Percentiles rank a stretch among this genome's conserved stretches.
These are phyloP conservation scores for Litoditis marina DNA, from an alignment of 2,888 invertebrate genomes.

Conservation along the genomic window DNA sequence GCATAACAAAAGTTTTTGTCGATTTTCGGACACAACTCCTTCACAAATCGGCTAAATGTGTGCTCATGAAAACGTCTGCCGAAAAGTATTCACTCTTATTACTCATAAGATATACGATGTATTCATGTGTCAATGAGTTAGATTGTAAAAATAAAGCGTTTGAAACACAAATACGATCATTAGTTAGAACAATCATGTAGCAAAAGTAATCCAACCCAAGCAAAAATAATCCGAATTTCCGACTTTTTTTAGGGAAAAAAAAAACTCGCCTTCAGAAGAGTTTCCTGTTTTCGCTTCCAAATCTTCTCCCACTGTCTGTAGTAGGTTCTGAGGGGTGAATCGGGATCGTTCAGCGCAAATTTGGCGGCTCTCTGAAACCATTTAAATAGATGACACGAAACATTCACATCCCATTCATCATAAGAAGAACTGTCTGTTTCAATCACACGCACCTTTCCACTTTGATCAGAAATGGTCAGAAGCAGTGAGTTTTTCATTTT, in stretches of 20 bases:
- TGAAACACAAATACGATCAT: neutral
- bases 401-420: neutral
- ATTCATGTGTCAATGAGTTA: constrained; percentile 7
- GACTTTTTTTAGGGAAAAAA: neutral
- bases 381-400: too few relatives aligned
- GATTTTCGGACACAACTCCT: neutral
- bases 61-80: too few relatives aligned
- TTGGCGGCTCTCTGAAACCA: constrained; percentile 34
- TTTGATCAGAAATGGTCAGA: neutral
- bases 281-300: constrained; percentile 42
- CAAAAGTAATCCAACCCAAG: too few relatives aligned
- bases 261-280: neutral
- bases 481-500: too few relatives aligned
- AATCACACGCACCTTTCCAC: neutral
- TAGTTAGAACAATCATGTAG: too few relatives aligned
- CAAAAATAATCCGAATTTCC: too few relatives aligned
- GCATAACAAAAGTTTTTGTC: too few relatives aligned
- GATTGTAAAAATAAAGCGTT: neutral
- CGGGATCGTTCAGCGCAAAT: constrained; percentile 34
- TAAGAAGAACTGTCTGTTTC: neutral
- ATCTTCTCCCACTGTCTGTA: constrained; percentile 44
- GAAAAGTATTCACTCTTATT: too few relatives aligned
- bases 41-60: constrained; percentile 8
- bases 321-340: constrained; percentile 38
- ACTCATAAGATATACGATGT: too few relatives aligned